Conservation (phyloP, 2,797 vertebrate species). For the Graptemys geographica region DNA sequence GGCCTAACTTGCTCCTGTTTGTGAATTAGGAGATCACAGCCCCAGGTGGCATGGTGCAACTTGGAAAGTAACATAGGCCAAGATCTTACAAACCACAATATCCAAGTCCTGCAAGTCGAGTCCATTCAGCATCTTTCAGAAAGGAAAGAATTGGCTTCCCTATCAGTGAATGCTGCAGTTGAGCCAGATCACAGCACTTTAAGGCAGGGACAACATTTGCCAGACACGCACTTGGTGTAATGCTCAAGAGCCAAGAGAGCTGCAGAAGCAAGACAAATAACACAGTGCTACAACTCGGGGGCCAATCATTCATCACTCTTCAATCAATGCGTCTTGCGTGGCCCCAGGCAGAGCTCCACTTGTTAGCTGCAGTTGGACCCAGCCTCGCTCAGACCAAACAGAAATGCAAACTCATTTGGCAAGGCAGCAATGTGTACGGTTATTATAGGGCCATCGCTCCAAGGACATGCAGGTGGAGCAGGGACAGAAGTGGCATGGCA, state of each 20-base stretch:
- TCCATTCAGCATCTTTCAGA: neutral
- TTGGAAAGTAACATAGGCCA: neutral
- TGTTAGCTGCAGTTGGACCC: neutral
- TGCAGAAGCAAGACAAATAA: neutral
- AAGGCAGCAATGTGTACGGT: neutral
- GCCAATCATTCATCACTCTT: neutral
- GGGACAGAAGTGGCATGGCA: neutral
- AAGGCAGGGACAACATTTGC: neutral
- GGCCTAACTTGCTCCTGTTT: neutral
- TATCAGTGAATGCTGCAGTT: neutral
- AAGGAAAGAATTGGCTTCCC: neutral
- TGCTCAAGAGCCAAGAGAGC: neutral
- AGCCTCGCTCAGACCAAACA: neutral
- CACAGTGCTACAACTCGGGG: neutral
- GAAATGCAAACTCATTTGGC: neutral
- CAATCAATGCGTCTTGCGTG: neutral
- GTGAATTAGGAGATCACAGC: accelerated
- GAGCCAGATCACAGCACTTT: neutral
- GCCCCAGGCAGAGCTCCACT: neutral
- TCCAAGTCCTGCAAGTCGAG: neutral
- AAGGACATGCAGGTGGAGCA: neutral
- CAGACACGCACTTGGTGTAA: neutral
- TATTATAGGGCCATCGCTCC: neutral
- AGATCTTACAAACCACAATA: neutral
- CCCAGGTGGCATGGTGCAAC: neutral